Percentiles rank a stretch among this genome's conserved stretches.
Evolutionary conservation across 2,797 vertebrate species (phyloP).

Genomic region (Myotis vivesi): DNA sequence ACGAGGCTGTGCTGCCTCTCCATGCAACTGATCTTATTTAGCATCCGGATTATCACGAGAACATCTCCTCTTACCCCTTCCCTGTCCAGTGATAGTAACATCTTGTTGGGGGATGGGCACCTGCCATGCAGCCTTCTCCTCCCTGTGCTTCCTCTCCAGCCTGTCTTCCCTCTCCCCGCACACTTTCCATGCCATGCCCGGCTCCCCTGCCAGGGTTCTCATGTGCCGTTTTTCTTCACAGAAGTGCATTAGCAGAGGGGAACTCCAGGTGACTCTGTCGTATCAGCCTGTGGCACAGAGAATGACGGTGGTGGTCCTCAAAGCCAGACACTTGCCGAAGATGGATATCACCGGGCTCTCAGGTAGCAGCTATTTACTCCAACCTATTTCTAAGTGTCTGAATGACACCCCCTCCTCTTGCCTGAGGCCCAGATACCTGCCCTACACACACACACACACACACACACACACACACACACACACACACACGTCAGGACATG

Average conservation of each 20-base stretch:
- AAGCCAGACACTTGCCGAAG: slow-evolving; percentile 95
- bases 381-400: neutral
- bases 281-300: slow-evolving; percentile 96
- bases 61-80: too few relatives aligned
- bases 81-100: neutral
- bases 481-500: neutral
- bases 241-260: slow-evolving; percentile 93
- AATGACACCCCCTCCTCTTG: neutral
- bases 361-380: slow-evolving; percentile 93
- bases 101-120: too few relatives aligned
- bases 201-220: neutral
- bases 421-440: neutral
- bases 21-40: neutral
- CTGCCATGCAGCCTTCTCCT: neutral
- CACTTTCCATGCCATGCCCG: neutral
- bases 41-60: neutral
- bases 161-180: neutral
- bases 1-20: neutral
- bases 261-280: slow-evolving; percentile 94
- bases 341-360: slow-evolving; percentile 98
- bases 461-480: neutral
- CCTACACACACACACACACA: neutral
- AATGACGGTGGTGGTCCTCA: slow-evolving; percentile 97
- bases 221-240: slow-evolving; percentile 62
- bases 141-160: neutral